Evolutionary conservation across 2,797 vertebrate genomes (phyloP).

Genomic region (Argyrosomus regius): DNA sequence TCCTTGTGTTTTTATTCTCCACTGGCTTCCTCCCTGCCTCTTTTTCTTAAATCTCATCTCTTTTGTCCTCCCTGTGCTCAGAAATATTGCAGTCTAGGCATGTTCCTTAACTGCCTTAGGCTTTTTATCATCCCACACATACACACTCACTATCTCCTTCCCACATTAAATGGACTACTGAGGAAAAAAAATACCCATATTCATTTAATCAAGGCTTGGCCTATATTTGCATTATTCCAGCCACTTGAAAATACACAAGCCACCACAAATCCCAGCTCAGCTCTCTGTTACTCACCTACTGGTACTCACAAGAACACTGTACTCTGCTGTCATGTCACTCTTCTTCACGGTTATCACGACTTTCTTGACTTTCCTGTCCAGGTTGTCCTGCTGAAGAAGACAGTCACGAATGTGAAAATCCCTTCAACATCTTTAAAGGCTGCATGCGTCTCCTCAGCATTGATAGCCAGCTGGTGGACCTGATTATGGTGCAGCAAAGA

Average conservation of each 20-base stretch:
- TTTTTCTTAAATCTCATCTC: conserved; percentile 35
- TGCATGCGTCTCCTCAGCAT: conserved; percentile 90
- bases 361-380: conserved; percentile 52
- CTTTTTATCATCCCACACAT: conserved; percentile 35
- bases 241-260: conserved; percentile 5
- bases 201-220: conserved; percentile 13
- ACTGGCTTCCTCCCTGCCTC: conserved; percentile 1
- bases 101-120: conserved; percentile 24
- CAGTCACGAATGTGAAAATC: conserved; percentile 83
- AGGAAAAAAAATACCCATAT: not conserved
- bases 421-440: conserved; percentile 89
- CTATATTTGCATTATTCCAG: conserved; percentile 18
- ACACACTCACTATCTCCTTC: conserved; percentile 20
- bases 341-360: not conserved
- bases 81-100: conserved; percentile 35
- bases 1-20: conserved; percentile 14
- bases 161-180: conserved; percentile 5
- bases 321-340: not conserved
- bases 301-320: not conserved
- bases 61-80: conserved; percentile 24
- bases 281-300: not conserved
- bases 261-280: conserved; percentile 9
- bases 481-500: conserved; percentile 91
- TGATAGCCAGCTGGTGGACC: conserved; percentile 83
- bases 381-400: conserved; percentile 88